Percentiles rank a stretch among this genome's conserved stretches.
phyloP scores from a whole-genome alignment of 2,888 invertebrate genomes.

The Parnassius mnemosyne region DNA sequence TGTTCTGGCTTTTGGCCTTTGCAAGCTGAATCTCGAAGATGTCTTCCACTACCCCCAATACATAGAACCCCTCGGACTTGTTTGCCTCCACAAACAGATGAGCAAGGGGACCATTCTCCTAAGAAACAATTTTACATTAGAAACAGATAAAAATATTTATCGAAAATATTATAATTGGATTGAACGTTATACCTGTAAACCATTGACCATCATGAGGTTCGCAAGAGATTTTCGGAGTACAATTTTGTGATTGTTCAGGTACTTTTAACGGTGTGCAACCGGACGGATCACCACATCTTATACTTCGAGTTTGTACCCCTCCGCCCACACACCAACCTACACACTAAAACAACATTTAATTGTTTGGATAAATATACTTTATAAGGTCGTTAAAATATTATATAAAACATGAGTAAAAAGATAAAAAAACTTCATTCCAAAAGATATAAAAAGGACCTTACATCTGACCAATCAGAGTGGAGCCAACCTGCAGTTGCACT shows the following conservation, averaged over 20 bases:
- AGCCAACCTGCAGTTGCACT: conserved; percentile 75
- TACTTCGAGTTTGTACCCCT: conserved; percentile 86
- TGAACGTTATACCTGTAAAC: conserved; percentile 85
- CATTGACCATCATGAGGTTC: conserved; percentile 86
- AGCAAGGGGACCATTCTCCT: conserved; percentile 78
- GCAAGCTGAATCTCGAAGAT: conserved; percentile 82
- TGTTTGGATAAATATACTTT: neutral
- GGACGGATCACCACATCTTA: conserved; percentile 85
- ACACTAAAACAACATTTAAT: conserved; percentile 72
- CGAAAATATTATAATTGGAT: neutral
- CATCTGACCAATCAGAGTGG: conserved; percentile 81
- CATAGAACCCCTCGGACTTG: conserved; percentile 86
- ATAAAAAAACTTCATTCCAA: no score
- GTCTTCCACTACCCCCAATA: conserved; percentile 77
- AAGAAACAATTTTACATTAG: conserved; percentile 5
- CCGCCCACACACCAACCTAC: conserved; percentile 87
- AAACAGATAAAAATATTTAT: conserved; percentile 4
- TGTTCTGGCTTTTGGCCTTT: conserved; percentile 82
- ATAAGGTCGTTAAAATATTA: neutral
- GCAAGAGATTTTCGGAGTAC: conserved; percentile 83
- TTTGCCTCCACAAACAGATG: conserved; percentile 76
- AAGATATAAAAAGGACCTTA: conserved; percentile 34
- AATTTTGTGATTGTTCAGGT: conserved; percentile 82
- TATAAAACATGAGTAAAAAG: neutral
- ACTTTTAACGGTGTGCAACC: conserved; percentile 79